These are phyloP conservation scores for Myotis planiceps DNA, from an alignment of 2,797 vertebrate species.

Conservation along the genomic window DNA sequence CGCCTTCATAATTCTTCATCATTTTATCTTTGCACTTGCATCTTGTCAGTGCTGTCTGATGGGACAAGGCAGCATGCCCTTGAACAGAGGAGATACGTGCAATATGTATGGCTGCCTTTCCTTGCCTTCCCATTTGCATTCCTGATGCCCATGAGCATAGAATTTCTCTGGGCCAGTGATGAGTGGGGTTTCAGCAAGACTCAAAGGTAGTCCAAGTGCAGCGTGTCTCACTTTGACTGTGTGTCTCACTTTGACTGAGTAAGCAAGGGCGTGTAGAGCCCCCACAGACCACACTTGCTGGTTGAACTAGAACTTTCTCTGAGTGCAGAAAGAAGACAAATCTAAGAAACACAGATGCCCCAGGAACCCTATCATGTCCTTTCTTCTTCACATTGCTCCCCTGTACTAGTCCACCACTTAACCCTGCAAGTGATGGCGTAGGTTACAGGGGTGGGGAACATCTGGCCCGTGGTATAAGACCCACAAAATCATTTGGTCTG, in stretches of 20 bases:
- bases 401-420: background rate
- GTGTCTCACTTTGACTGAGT: too few relatives aligned
- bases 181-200: background rate
- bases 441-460: too few relatives aligned
- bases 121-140: background rate
- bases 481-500: too few relatives aligned
- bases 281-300: background rate
- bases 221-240: background rate
- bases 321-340: background rate
- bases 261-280: fast-evolving
- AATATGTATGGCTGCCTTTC: too few relatives aligned
- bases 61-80: fast-evolving
- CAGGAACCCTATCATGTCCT: background rate
- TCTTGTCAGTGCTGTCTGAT: background rate
- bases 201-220: background rate
- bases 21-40: background rate
- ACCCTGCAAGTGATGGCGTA: background rate
- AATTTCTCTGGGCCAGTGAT: background rate
- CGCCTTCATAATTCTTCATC: background rate
- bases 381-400: background rate
- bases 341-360: background rate
- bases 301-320: conserved; percentile 8
- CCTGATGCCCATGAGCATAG: fast-evolving
- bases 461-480: too few relatives aligned
- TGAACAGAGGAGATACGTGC: background rate